phyloP scores from a whole-genome alignment of 2,113 vertebrate genomes.

The Chinchilla lanigera region DNA sequence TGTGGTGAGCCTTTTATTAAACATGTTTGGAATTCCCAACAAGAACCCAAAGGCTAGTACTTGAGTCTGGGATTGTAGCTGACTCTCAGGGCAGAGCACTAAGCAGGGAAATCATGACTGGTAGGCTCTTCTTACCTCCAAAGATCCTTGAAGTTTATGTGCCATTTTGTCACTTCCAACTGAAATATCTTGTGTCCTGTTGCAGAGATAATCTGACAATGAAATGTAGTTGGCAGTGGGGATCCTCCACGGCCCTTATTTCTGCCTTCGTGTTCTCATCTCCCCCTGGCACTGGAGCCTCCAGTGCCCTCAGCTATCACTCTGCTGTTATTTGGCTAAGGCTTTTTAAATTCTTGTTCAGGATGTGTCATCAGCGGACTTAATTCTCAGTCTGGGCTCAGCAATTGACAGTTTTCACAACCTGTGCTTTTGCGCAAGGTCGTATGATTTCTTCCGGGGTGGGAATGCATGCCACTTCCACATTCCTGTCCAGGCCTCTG shows the following conservation, averaged over 20 bases:
- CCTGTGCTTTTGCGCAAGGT: background rate
- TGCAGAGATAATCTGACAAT: slow-evolving; percentile 20
- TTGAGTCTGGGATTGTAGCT: background rate
- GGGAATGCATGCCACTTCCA: background rate
- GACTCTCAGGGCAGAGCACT: background rate
- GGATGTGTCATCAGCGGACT: background rate
- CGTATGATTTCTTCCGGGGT: background rate
- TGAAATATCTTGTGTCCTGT: slow-evolving; percentile 61
- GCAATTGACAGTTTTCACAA: background rate
- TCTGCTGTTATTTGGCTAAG: background rate
- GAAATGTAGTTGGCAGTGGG: background rate
- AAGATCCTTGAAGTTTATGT: slow-evolving; percentile 41
- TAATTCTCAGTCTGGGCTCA: background rate
- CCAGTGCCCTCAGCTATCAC: background rate
- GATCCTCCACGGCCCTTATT: background rate
- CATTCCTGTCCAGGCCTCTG: background rate
- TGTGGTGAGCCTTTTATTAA: background rate
- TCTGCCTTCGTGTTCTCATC: background rate
- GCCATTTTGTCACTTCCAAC: slow-evolving; percentile 56
- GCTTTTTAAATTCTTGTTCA: background rate
- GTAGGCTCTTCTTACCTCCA: background rate
- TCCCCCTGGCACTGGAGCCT: background rate
- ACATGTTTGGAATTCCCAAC: background rate
- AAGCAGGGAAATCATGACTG: background rate
- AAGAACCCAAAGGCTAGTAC: background rate